Evolutionary conservation across 2,888 invertebrate species (phyloP).

Genomic region (Acleris emargana): DNA sequence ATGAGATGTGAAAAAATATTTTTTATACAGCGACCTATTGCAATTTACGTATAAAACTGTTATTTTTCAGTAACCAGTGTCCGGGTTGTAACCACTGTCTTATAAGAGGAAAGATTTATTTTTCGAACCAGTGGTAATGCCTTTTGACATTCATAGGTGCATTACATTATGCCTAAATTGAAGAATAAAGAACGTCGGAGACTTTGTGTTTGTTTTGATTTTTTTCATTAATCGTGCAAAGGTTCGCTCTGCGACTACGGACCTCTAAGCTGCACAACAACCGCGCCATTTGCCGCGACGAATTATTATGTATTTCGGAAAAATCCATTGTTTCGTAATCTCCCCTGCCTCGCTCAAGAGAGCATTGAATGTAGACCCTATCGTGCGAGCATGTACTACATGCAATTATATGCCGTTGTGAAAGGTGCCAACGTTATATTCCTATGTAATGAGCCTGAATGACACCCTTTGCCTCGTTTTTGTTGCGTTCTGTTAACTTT

Average conservation of each 20-base stretch:
- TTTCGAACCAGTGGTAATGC: no score
- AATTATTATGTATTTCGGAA: slow-evolving; percentile 83
- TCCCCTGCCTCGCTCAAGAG: slow-evolving; percentile 64
- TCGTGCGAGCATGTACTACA: slow-evolving; percentile 52
- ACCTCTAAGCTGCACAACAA: slow-evolving; percentile 68
- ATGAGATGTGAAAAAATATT: no score
- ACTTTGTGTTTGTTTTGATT: no score
- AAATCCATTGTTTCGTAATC: slow-evolving; percentile 81
- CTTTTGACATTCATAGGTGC: no score
- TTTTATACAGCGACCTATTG: no score
- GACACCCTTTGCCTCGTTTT: slow-evolving; percentile 43
- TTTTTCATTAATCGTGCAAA: neutral
- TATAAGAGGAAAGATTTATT: no score
- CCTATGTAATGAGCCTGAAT: slow-evolving; percentile 64
- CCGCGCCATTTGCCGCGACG: slow-evolving; percentile 77
- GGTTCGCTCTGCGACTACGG: slow-evolving; percentile 42
- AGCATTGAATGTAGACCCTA: slow-evolving; percentile 64
- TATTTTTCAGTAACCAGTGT: no score
- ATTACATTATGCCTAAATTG: no score
- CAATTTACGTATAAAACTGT: no score
- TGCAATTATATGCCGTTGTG: slow-evolving; percentile 48
- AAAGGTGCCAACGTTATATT: slow-evolving; percentile 66
- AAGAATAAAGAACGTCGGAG: no score
- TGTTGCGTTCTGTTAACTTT: slow-evolving; percentile 28
- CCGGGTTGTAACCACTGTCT: no score